Percentiles rank a stretch among this genome's conserved stretches.
Evolutionary conservation across 1,140 invertebrate genomes (phyloP).

Genomic region (Eufriesea mexicana): DNA sequence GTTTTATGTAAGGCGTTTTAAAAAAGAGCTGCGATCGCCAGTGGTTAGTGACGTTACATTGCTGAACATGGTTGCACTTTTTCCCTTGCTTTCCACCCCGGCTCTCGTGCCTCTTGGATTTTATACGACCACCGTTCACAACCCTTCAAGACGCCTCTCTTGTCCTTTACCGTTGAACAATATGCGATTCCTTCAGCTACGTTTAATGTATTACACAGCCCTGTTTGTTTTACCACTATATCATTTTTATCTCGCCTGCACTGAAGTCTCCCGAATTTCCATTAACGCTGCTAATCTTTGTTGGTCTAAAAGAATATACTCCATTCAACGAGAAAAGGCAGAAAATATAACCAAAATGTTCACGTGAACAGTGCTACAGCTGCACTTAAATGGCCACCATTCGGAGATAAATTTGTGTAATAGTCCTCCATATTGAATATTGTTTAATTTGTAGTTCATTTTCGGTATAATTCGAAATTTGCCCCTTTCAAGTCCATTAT

Average conservation of each 20-base stretch:
- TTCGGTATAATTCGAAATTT: too few relatives aligned
- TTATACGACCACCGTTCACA: constrained; percentile 57
- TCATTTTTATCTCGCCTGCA: background rate
- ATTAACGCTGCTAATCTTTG: background rate
- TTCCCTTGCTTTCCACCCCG: constrained; percentile 46
- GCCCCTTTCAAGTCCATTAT: too few relatives aligned
- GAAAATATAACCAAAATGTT: too few relatives aligned
- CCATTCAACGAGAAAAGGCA: too few relatives aligned
- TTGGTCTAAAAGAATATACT: background rate
- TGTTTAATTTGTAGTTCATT: too few relatives aligned
- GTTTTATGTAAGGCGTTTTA: constrained; percentile 28
- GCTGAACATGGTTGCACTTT: constrained; percentile 55
- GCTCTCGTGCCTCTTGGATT: constrained; percentile 42
- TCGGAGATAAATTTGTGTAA: too few relatives aligned
- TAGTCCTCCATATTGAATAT: too few relatives aligned
- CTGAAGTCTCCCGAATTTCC: too few relatives aligned
- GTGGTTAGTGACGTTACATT: constrained; percentile 54
- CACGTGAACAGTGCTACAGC: too few relatives aligned
- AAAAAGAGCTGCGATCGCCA: constrained; percentile 61
- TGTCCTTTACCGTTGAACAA: constrained; percentile 52
- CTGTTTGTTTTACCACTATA: background rate
- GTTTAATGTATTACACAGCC: constrained; percentile 8
- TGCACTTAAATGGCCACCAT: too few relatives aligned
- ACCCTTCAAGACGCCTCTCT: constrained; percentile 8
- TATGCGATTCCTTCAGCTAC: constrained; percentile 38